phyloP scores from a whole-genome alignment of 1,140 invertebrate species.

The Eufriesea mexicana region DNA sequence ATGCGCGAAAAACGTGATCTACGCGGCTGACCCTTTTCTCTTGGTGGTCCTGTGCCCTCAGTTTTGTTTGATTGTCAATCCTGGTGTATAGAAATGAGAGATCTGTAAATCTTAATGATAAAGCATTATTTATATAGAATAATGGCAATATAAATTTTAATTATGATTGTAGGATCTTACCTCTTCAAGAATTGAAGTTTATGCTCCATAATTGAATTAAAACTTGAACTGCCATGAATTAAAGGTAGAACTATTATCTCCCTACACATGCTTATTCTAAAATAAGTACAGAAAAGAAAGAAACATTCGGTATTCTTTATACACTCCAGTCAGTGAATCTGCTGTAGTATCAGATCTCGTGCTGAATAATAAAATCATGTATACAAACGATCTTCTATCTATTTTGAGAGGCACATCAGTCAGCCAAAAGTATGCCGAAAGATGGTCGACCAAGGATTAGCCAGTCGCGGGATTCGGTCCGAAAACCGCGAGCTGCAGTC shows the following conservation, averaged over 20 bases:
- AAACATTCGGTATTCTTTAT: neutral
- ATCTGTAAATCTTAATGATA: neutral
- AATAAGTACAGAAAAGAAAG: neutral
- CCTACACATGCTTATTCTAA: neutral
- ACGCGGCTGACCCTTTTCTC: neutral
- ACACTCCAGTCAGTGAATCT: neutral
- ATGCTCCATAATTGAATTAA: neutral
- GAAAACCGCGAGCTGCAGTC: conserved; percentile 15
- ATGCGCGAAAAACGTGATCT: conserved; percentile 5
- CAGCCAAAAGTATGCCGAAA: neutral
- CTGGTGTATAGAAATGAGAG: neutral
- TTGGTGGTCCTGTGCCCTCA: neutral
- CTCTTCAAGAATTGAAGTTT: neutral
- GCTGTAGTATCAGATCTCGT: neutral
- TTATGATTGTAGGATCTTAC: neutral
- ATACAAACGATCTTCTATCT: neutral
- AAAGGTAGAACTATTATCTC: neutral
- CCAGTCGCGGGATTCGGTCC: neutral
- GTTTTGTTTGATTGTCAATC: neutral
- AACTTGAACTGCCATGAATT: neutral
- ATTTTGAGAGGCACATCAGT: conserved; percentile 5
- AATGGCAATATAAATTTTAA: neutral
- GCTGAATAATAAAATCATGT: conserved; percentile 14
- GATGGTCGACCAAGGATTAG: neutral
- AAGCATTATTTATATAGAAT: neutral